phyloP scores from a whole-genome alignment of 2,113 vertebrate species.

The Larimichthys polyactis region DNA sequence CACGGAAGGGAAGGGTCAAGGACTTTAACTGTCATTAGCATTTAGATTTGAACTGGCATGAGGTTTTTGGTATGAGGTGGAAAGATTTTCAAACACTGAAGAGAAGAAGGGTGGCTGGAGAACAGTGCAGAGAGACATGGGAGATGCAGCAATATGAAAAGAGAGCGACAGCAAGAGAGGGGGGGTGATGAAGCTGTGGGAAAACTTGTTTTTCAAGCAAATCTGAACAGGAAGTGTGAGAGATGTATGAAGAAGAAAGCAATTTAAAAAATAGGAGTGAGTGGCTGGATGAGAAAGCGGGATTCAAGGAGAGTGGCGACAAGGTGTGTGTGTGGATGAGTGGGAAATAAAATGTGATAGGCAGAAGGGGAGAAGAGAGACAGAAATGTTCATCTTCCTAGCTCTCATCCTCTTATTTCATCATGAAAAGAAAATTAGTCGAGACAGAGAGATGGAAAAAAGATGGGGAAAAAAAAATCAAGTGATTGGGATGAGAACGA shows the following conservation, averaged over 20 bases:
- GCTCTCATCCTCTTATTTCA: conserved; percentile 35
- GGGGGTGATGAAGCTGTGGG: conserved; percentile 10
- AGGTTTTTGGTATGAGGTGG: conserved; percentile 53
- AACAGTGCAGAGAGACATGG: conserved; percentile 1
- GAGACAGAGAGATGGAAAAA: neutral
- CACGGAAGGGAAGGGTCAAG: conserved; percentile 67
- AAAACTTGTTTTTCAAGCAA: conserved; percentile 39
- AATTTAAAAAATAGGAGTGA: conserved; percentile 45
- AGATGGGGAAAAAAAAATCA: neutral
- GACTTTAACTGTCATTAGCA: conserved; percentile 79
- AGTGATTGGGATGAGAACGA: neutral
- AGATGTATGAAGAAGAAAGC: conserved; percentile 23
- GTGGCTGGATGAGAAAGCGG: conserved; percentile 23
- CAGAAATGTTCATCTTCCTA: conserved; percentile 8
- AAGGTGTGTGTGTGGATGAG: conserved; percentile 18
- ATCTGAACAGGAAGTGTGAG: conserved; percentile 17
- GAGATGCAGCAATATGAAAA: conserved; percentile 20
- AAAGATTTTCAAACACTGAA: conserved; percentile 53
- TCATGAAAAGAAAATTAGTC: conserved; percentile 23
- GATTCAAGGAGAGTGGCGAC: conserved; percentile 22
- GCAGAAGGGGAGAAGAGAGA: conserved; percentile 16
- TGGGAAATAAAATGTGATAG: conserved; percentile 14
- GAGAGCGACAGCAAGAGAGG: conserved; percentile 11
- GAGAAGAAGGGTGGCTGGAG: conserved; percentile 19
- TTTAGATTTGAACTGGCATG: conserved; percentile 78